phyloP scores from a whole-genome alignment of 2,797 vertebrate species.

The Gouania willdenowi region DNA sequence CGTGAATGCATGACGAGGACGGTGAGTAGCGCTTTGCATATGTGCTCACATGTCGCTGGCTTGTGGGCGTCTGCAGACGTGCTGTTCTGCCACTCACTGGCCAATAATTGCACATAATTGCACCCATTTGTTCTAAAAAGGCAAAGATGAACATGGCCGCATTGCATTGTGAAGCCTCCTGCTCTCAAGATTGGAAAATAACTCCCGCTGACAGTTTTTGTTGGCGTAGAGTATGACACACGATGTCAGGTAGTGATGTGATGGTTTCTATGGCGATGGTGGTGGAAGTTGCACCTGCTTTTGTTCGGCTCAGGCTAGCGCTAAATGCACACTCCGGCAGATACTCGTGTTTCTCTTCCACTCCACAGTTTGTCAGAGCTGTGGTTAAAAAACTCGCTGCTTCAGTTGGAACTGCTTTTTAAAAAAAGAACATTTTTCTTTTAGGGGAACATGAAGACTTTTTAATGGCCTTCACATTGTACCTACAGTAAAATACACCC shows the following conservation, averaged over 20 bases:
- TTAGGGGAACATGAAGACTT: too few species aligned
- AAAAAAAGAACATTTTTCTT: too few species aligned
- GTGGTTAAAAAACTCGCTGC: too few species aligned
- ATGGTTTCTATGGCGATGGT: constrained; percentile 49
- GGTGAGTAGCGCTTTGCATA: constrained; percentile 10
- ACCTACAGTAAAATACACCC: too few species aligned
- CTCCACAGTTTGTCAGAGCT: too few species aligned
- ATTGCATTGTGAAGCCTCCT: constrained; percentile 8
- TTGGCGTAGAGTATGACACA: constrained; percentile 18
- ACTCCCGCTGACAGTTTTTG: constrained; percentile 3
- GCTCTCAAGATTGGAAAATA: constrained; percentile 19
- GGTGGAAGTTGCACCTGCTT: constrained; percentile 15
- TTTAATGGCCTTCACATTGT: too few species aligned
- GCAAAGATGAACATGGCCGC: constrained; percentile 51
- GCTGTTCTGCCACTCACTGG: constrained; percentile 57
- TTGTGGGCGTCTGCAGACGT: constrained; percentile 59
- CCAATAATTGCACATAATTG: constrained; percentile 77
- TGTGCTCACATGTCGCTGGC: constrained; percentile 24
- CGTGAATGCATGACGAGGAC: constrained; percentile 25
- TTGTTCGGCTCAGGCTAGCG: constrained; percentile 23
- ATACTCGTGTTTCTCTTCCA: too few species aligned
- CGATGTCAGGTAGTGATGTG: constrained; percentile 34
- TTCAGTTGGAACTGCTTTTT: too few species aligned
- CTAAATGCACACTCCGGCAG: constrained; percentile 2
- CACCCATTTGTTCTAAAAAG: constrained; percentile 55